Evolutionary conservation across 2,797 vertebrate genomes (phyloP), one percentile per base, ranked within the genome.

Genomic region (Microhierax caerulescens): DNA sequence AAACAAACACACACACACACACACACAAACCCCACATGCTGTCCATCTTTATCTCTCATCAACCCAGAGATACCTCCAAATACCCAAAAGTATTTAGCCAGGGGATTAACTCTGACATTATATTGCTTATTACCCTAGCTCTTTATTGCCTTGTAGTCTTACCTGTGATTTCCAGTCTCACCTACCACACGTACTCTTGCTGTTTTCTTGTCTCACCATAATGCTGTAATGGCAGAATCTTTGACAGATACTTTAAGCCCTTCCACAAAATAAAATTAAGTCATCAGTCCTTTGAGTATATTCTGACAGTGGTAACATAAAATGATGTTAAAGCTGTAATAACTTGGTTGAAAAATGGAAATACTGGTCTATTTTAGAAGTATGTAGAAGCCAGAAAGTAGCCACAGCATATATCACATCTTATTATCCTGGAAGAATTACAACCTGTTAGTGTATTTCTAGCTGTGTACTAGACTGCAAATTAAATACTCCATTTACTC

Each of bases 381-480:
- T 59, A 65, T 7, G 11, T 57, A 37, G 32, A 85, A 88, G n/a
- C 57, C 68, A 85, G 77, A 79, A 87, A 57, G 67, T 70, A 90
- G 22, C 88, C 68, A 77, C 47, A 91, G 19, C n/a, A 15, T 56
- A 24, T 67, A 50, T 80, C 79, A 56, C 19, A 89, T 6, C 2
- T 32, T 92, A 37, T 87, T 90, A 91, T 87, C 56, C 59, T 65
- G 65, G 27, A 76, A 90, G 47, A 91, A 88, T 91, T 95, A 65
- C 79, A 94, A 24, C 68, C 53, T 78, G 24, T 23, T 73, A 51
- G 27, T 79, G 34, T 86, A 47, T 91, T 91, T 85, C 85, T 94
- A 86, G 45, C 36, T 61, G 25, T 27, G 48, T 65, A 74, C 28
- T 82, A 70, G 57, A 53, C 64, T 80, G 22, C 34, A 90, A 36